Base-by-base conservation (phyloP, 1,140 invertebrate species). In the Bombus sylvicola region DNA sequence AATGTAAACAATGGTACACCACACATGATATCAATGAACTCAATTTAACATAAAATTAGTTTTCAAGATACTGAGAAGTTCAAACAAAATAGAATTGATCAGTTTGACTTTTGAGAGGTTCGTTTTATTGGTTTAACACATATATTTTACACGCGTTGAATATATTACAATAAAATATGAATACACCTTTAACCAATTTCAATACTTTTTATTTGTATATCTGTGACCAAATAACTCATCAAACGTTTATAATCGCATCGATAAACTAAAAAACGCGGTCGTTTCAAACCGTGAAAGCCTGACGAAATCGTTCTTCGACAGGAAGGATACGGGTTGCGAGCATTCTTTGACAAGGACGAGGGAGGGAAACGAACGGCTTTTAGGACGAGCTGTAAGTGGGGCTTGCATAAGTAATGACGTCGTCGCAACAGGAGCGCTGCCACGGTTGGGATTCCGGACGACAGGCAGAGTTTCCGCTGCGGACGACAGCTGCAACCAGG, bases 331-430 rank as follows among this genome's bases (percentile, higher is more conserved):
- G 85, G 75, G 75, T 75, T 75, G 73, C 31, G 83, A 88, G 88
- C 81, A 83, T 92, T 92, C 91, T 91, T 89, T 64, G 75, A 77
- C 39, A 80, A 39, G 57, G 72, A 82, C 66, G 53, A 31, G 78
- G 25, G 37, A 34, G 34, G 76, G 5, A 34, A 34, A n/a, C 28
- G 81, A 74, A 53, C 87, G 84, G 92, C 93, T 93, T 94, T 94
- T 92, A 93, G 91, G 90, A 83, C 89, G 90, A 90, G 87, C 88
- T 89, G 92, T 91, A 92, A 89, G 92, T 92, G 90, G 89, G 83
- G 92, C 91, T 90, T 93, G 93, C 92, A 92, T 93, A 94, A 92
- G 92, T 93, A 94, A 92, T 87, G 90, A 92, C 82, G 84, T 81
- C 79, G 79, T 85, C 88, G 91, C 78, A 87, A 86, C 87, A 80